These are phyloP conservation scores for Oedothorax gibbosus DNA, from an alignment of 1,140 invertebrate genomes.

Conservation along the genomic window DNA sequence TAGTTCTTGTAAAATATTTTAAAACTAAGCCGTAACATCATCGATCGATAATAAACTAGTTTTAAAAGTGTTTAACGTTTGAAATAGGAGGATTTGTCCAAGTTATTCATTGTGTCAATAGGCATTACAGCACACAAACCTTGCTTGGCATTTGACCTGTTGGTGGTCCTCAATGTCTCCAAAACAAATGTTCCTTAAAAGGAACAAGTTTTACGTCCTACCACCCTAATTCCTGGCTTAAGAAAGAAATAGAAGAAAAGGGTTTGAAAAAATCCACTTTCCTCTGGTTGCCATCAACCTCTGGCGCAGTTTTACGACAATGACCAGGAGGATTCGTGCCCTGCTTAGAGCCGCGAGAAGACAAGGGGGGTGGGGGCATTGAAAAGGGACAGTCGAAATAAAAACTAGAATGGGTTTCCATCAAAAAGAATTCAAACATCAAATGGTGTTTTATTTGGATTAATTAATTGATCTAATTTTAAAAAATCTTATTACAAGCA, in stretches of 20 bases:
- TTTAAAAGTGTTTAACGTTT: too few relatives aligned
- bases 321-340: constrained; percentile 36
- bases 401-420: background rate
- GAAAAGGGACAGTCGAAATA: constrained; percentile 31
- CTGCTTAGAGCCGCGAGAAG: constrained; percentile 32
- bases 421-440: constrained; percentile 30
- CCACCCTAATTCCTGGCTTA: background rate
- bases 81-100: too few relatives aligned
- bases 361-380: constrained; percentile 7
- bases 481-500: too few relatives aligned
- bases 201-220: background rate
- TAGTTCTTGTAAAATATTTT: too few relatives aligned
- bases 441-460: background rate
- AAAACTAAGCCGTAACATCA: too few relatives aligned
- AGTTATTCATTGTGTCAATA: too few relatives aligned
- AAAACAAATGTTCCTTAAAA: background rate
- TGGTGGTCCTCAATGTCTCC: too few relatives aligned
- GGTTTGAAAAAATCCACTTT: constrained; percentile 36
- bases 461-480: too few relatives aligned
- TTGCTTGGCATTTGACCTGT: too few relatives aligned
- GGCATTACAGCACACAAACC: too few relatives aligned
- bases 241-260: background rate
- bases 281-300: constrained; percentile 45
- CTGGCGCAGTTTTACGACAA: constrained; percentile 44
- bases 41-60: too few relatives aligned